Percentiles rank a stretch among this genome's conserved stretches.
Evolutionary conservation across 2,888 invertebrate genomes (phyloP).

Genomic region (Temnothorax ravouxi): DNA sequence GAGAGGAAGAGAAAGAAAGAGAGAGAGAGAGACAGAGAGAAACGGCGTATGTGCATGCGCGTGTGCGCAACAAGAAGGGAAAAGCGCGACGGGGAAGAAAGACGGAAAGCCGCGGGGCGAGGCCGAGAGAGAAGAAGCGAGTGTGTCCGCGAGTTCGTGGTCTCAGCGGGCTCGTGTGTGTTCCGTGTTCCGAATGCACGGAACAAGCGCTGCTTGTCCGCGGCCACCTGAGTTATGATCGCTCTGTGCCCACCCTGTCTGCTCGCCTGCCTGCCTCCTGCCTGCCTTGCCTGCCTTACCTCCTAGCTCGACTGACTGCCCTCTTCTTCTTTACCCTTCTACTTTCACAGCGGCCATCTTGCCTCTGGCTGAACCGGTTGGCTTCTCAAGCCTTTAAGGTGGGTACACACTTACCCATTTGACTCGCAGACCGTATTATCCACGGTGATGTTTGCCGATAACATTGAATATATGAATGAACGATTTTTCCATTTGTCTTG

Average conservation of each 20-base stretch:
- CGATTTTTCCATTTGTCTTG: background rate
- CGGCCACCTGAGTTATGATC: constrained; percentile 84
- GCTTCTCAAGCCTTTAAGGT: constrained; percentile 57
- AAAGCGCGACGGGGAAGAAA: constrained; percentile 48
- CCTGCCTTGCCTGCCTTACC: constrained; percentile 70
- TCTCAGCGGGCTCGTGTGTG: constrained; percentile 80
- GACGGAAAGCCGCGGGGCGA: constrained; percentile 32
- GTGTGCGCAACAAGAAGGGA: constrained; percentile 42
- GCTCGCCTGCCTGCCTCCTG: constrained; percentile 74
- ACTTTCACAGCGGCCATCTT: constrained; percentile 80
- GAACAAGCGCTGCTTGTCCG: constrained; percentile 83
- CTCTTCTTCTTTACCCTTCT: constrained; percentile 65
- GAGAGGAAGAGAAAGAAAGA: constrained; percentile 7
- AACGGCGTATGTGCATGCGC: background rate
- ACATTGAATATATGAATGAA: constrained; percentile 52
- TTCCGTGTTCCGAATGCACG: constrained; percentile 82
- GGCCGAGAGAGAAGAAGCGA: constrained; percentile 61
- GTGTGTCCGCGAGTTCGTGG: constrained; percentile 69
- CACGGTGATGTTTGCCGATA: constrained; percentile 55
- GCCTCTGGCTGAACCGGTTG: constrained; percentile 78
- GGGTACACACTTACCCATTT: constrained; percentile 54
- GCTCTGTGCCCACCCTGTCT: constrained; percentile 82
- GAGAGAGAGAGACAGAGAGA: constrained; percentile 23
- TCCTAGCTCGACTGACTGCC: constrained; percentile 61
- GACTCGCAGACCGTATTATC: constrained; percentile 35